A percentile compares a stretch with the other conserved stretches of the same genome.
phyloP scores from a whole-genome alignment of 2,113 vertebrate genomes.

The Phrynosoma blainvillii region DNA sequence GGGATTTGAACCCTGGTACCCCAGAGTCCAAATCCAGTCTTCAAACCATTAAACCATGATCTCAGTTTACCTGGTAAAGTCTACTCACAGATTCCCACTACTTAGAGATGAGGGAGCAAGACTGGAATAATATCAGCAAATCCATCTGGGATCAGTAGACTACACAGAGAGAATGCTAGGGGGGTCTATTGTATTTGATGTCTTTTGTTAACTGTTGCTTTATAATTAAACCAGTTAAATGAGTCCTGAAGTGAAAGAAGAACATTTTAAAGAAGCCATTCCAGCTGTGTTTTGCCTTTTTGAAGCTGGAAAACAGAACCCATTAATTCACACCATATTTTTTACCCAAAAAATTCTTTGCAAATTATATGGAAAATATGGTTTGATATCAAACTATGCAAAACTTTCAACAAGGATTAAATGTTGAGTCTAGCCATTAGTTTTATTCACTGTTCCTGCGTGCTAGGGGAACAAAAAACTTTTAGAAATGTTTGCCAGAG shows the following conservation, averaged over 20 bases:
- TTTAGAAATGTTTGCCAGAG: constrained; percentile 7
- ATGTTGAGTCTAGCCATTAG: constrained; percentile 13
- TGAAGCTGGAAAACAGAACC: constrained; percentile 16
- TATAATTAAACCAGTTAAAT: constrained; percentile 30
- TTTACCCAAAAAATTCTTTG: constrained; percentile 8
- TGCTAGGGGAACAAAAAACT: background rate
- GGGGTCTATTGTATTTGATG: constrained; percentile 9
- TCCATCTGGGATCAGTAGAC: background rate
- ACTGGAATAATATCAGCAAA: background rate
- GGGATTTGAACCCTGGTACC: too few relatives aligned
- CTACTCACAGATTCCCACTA: background rate
- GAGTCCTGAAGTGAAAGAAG: constrained; percentile 17
- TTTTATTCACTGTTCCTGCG: background rate
- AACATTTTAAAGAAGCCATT: constrained; percentile 27
- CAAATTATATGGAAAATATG: constrained; percentile 37
- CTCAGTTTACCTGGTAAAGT: background rate
- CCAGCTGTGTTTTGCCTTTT: constrained; percentile 24
- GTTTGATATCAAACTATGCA: constrained; percentile 22
- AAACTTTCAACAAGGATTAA: constrained; percentile 28
- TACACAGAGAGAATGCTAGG: background rate
- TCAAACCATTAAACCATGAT: too few relatives aligned
- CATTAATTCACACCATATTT: constrained; percentile 25
- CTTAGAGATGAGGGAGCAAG: background rate
- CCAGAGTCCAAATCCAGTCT: too few relatives aligned
- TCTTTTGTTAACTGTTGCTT: constrained; percentile 25